Percentiles rank a stretch among this genome's conserved stretches.
Evolutionary conservation across 2,888 invertebrate genomes (phyloP).

Genomic region (Elmis aenea): DNA sequence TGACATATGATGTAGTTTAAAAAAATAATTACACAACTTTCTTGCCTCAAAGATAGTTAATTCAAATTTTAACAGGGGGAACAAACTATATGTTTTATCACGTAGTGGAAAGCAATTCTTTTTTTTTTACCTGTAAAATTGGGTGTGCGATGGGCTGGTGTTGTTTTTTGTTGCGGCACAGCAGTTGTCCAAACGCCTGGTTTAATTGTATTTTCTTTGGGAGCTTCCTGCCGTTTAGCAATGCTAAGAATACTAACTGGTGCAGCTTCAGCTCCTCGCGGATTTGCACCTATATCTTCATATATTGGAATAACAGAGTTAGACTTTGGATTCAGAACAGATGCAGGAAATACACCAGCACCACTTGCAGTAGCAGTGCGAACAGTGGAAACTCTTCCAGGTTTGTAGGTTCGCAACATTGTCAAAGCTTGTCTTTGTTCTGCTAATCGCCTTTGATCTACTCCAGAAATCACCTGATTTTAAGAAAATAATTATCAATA

Average conservation of each 20-base stretch:
- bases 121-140: slow-evolving; percentile 48
- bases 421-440: slow-evolving; percentile 75
- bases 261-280: slow-evolving; percentile 37
- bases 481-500: slow-evolving; percentile 26
- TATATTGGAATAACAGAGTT: slow-evolving; percentile 33
- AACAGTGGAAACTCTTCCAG: slow-evolving; percentile 52
- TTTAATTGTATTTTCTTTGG: slow-evolving; percentile 66
- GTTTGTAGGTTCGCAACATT: slow-evolving; percentile 63
- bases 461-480: slow-evolving; percentile 54
- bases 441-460: slow-evolving; percentile 49
- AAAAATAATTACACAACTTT: no score
- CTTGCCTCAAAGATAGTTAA: no score
- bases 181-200: slow-evolving; percentile 65
- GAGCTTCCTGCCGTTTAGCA: slow-evolving; percentile 50
- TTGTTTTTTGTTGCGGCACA: slow-evolving; percentile 41
- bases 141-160: slow-evolving; percentile 35
- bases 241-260: slow-evolving; percentile 53
- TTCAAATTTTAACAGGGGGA: no score
- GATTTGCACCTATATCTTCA: slow-evolving; percentile 43
- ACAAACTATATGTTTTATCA: not conserved
- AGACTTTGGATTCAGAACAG: slow-evolving; percentile 38
- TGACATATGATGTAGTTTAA: no score
- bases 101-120: not conserved
- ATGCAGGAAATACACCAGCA: slow-evolving; percentile 25
- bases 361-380: slow-evolving; percentile 35